Conservation (phyloP, 2,888 invertebrate genomes). For the Pachycephus smyrnensis region DNA sequence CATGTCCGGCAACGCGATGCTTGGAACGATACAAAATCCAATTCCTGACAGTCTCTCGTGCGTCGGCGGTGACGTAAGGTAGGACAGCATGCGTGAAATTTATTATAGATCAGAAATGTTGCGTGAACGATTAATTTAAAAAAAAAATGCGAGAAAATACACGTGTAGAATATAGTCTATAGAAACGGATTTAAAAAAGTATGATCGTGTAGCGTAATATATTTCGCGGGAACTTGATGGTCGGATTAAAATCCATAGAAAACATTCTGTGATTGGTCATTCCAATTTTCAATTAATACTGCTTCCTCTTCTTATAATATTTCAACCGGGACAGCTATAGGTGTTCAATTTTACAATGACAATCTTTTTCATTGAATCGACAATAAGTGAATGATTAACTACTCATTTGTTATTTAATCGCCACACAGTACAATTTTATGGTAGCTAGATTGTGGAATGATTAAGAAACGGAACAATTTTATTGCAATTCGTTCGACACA, state of each 20-base stretch:
- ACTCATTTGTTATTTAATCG: background rate
- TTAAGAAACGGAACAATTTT: background rate
- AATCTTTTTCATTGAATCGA: too few relatives aligned
- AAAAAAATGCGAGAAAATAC: background rate
- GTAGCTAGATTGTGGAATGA: background rate
- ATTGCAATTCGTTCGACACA: background rate
- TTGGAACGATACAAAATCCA: constrained; percentile 61
- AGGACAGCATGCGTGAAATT: constrained; percentile 52
- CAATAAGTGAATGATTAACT: background rate
- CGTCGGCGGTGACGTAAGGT: constrained; percentile 73
- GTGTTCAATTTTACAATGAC: background rate
- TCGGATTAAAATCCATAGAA: background rate
- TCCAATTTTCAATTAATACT: background rate
- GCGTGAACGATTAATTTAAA: background rate
- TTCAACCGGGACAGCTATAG: background rate
- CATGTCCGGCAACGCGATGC: constrained; percentile 53
- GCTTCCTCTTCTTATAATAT: background rate
- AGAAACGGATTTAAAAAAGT: background rate
- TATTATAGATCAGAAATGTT: background rate
- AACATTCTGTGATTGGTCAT: background rate
- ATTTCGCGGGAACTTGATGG: background rate
- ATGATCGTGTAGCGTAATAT: background rate
- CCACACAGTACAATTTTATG: background rate
- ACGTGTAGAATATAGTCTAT: background rate
- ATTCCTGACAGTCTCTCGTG: constrained; percentile 69